Conservation (phyloP, 2,888 invertebrate species). For the Megaustenia siamemsis region DNA sequence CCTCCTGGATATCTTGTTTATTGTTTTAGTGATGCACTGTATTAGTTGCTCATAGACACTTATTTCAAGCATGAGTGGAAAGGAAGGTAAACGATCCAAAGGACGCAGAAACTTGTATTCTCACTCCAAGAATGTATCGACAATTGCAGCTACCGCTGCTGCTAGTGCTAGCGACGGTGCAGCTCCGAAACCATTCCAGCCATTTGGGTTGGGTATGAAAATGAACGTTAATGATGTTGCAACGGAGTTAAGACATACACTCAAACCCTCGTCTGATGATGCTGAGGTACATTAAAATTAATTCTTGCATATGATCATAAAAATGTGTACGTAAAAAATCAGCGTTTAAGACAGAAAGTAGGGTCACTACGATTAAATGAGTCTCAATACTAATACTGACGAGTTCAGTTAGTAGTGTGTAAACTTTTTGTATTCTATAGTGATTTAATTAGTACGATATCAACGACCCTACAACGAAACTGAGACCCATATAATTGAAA, state of each 20-base stretch:
- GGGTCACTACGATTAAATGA: too few relatives aligned
- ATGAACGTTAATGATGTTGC: constrained; percentile 50
- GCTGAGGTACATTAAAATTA: constrained; percentile 40
- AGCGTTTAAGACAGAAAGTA: background rate
- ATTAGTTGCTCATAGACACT: constrained; percentile 14
- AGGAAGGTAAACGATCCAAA: constrained; percentile 50
- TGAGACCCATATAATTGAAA: too few relatives aligned
- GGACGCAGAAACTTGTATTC: constrained; percentile 51
- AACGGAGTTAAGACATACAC: constrained; percentile 41
- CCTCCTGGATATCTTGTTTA: constrained; percentile 37
- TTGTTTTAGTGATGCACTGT: constrained; percentile 42
- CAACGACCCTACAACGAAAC: too few relatives aligned
- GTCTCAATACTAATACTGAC: too few relatives aligned
- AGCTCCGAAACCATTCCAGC: constrained; percentile 43
- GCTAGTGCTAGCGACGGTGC: constrained; percentile 9
- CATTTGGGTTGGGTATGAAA: constrained; percentile 47
- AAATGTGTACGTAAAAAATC: background rate
- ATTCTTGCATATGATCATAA: background rate
- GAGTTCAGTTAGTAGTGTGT: too few relatives aligned
- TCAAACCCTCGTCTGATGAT: constrained; percentile 32
- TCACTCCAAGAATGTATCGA: constrained; percentile 43
- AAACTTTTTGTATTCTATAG: too few relatives aligned
- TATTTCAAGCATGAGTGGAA: constrained; percentile 50
- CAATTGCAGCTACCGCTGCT: constrained; percentile 18
- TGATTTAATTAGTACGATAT: too few relatives aligned